A percentile compares a stretch with the other conserved stretches of the same genome.
Evolutionary conservation across 1,140 invertebrate genomes (phyloP).

Genomic region (Potamilus streckersoni): DNA sequence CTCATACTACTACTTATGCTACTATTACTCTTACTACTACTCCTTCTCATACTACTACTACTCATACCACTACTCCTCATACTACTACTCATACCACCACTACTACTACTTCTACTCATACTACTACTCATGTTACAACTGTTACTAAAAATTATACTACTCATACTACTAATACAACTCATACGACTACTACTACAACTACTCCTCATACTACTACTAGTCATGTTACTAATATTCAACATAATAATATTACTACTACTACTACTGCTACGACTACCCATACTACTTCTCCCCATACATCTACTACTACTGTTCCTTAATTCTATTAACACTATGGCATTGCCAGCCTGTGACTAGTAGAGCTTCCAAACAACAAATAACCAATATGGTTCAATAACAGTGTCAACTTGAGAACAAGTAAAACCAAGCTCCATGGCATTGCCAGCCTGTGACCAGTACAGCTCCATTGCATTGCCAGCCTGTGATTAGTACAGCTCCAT

Average conservation of each 20-base stretch:
- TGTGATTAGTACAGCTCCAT: no score
- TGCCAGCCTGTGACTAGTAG: no score
- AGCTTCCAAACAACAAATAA: no score
- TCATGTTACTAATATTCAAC: slow-evolving; percentile 5
- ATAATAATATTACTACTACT: slow-evolving; percentile 1
- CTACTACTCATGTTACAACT: not conserved
- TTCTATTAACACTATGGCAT: no score
- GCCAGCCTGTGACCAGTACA: no score
- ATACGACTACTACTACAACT: slow-evolving; percentile 3
- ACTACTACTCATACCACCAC: slow-evolving; percentile 9
- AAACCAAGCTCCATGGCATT: no score
- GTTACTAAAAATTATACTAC: slow-evolving; percentile 17
- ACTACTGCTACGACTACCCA: slow-evolving; percentile 6
- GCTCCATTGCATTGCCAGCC: no score
- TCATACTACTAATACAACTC: slow-evolving; percentile 2
- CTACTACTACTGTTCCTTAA: slow-evolving; percentile 11
- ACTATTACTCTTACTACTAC: slow-evolving; percentile 13
- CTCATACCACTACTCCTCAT: slow-evolving; percentile 14
- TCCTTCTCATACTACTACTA: slow-evolving; percentile 14
- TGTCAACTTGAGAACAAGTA: no score
- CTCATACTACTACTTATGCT: not conserved
- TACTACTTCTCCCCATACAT: not conserved
- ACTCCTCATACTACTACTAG: slow-evolving; percentile 13
- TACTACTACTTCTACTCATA: not conserved
- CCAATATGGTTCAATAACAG: no score